phyloP scores from a whole-genome alignment of 2,113 vertebrate genomes.

The Anser brachyrhynchus region DNA sequence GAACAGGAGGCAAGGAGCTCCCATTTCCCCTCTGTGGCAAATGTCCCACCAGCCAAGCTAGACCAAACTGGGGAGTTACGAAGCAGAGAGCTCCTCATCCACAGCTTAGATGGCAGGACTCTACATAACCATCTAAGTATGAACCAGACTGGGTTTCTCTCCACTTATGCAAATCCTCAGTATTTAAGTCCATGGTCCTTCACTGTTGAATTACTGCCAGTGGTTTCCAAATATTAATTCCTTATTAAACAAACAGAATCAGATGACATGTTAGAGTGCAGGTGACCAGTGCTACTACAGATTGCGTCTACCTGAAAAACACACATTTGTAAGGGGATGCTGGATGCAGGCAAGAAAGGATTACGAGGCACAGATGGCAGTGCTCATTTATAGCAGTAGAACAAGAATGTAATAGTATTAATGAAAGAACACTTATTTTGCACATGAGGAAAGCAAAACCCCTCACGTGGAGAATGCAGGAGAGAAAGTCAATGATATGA shows the following conservation, averaged over 20 bases:
- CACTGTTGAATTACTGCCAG: neutral
- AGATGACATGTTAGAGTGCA: neutral
- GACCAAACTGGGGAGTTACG: neutral
- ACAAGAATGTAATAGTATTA: neutral
- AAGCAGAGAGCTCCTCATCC: neutral
- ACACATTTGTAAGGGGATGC: neutral
- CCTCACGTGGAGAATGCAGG: neutral
- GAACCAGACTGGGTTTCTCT: neutral
- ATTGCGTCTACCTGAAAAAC: neutral
- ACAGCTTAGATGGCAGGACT: neutral
- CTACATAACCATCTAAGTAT: neutral
- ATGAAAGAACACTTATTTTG: neutral
- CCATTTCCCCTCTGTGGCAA: neutral
- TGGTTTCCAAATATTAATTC: conserved; percentile 7
- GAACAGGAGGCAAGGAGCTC: neutral
- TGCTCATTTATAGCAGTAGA: neutral
- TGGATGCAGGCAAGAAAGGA: neutral
- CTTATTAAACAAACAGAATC: conserved; percentile 47
- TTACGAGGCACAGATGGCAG: conserved; percentile 28
- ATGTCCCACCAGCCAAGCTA: neutral
- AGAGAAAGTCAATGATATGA: neutral
- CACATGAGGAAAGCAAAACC: neutral
- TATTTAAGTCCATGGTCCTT: conserved; percentile 28
- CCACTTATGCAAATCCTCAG: neutral
- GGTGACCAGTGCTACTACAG: conserved; percentile 1